phyloP scores from a whole-genome alignment of 2,113 vertebrate species.

The Ictidomys tridecemlineatus region DNA sequence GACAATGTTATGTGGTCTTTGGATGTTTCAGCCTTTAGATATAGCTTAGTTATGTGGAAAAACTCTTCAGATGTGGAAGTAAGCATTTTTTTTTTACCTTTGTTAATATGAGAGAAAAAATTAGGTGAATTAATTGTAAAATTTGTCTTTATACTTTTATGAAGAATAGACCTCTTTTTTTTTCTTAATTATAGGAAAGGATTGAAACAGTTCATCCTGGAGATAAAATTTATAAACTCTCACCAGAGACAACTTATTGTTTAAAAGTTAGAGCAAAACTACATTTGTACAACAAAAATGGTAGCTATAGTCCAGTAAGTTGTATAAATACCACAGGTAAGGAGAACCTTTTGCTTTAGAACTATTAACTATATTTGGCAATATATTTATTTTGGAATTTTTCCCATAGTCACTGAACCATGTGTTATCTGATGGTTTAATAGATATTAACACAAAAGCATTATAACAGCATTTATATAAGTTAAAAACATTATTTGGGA shows the following conservation, averaged over 20 bases:
- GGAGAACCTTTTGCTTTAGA: not conserved
- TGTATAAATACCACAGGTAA: constrained; percentile 87
- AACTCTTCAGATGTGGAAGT: constrained; percentile 83
- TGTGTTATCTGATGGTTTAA: not conserved
- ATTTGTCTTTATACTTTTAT: not conserved
- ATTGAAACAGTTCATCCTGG: not conserved
- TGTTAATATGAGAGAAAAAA: not conserved
- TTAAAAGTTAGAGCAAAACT: constrained; percentile 82
- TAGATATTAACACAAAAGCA: not conserved
- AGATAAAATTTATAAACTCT: constrained; percentile 74
- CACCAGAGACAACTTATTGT: constrained; percentile 86
- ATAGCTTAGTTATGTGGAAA: constrained; percentile 83
- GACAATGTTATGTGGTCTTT: constrained; percentile 74
- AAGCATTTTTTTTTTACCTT: constrained; percentile 66
- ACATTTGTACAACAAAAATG: fast-evolving
- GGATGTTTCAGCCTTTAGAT: not conserved
- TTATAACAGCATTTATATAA: not conserved
- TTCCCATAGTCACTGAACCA: not conserved
- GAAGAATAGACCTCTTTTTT: not conserved
- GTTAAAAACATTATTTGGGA: not conserved
- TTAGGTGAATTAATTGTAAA: not conserved
- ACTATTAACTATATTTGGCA: not conserved
- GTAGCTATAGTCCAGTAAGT: constrained; percentile 72
- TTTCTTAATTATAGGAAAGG: constrained; percentile 70
- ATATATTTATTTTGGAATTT: not conserved